Base-by-base conservation (phyloP, 2,888 invertebrate species). In the Eilema caniola region DNA sequence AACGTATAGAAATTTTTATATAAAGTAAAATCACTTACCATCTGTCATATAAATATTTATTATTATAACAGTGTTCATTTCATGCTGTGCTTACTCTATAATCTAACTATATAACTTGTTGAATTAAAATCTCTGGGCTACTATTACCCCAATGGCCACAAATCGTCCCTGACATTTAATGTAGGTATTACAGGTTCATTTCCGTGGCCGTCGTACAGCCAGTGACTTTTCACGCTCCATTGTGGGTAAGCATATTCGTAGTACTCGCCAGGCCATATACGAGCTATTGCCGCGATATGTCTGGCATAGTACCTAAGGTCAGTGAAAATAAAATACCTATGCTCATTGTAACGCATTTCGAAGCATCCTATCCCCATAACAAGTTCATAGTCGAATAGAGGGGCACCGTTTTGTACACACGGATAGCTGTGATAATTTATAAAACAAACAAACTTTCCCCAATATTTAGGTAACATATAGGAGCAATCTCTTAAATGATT, bases 201-300 rank as follows among this genome's bases (percentile, higher is more conserved):
- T 0, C 16, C 61, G 1, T 2, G 0, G 3, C 67, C 66, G 41
- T 83, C 80, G 4, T 0, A 62, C 0, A 61, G 2, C 47, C 41
- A 70, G 0, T 65, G 68, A 0, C 72, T 16, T 0, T 0, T 4
- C 0, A 81, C 64, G 14, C 83, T 72, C 88, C 88, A 92, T 20
- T 91, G 86, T 0, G 92, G 89, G 56, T 91, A 92, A 0, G 92
- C 91, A 31, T 91, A 92, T 69, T 92, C 92, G 47, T 92, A 92
- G 67, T 92, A 92, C 14, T 85, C 79, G 0, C 87, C 89, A 0
- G 77, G 72, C 0, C 24, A 65, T 5, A 90, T 70, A 7, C 83
- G 62, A 0, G 83, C 86, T 2, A 79, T 75, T 0, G 75, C 66
- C 0, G 80, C 28, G 3, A 92, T 85, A 31, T 70, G 69, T 1